phyloP scores from a whole-genome alignment of 2,797 vertebrate species.

The Philypnodon macrostomus region DNA sequence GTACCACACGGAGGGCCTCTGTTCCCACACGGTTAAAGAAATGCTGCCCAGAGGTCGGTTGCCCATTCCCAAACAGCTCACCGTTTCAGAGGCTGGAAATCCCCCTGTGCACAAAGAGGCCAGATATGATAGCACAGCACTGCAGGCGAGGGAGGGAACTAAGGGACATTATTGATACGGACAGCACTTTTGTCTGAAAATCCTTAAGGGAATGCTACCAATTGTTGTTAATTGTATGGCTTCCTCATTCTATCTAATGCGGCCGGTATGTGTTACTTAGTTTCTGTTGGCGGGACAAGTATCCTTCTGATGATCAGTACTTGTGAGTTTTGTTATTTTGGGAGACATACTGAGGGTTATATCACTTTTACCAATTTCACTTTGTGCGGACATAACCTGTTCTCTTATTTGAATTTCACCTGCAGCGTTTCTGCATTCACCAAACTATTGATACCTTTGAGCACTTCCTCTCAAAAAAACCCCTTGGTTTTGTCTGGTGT shows the following conservation, averaged over 20 bases:
- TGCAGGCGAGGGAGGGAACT: constrained; percentile 79
- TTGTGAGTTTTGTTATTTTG: no score
- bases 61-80: constrained; percentile 80
- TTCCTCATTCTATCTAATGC: constrained; percentile 59
- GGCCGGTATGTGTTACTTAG: constrained; percentile 67
- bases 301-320: constrained; percentile 40
- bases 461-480: constrained; percentile 19
- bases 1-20: constrained; percentile 38
- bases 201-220: constrained; percentile 74
- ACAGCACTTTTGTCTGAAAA: constrained; percentile 74
- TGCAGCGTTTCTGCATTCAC: constrained; percentile 16
- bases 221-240: constrained; percentile 76
- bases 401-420: constrained; percentile 20
- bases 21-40: constrained; percentile 76
- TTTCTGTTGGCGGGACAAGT: constrained; percentile 61
- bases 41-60: constrained; percentile 71
- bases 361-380: constrained; percentile 23
- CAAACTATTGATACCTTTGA: constrained; percentile 21
- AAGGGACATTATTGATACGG: constrained; percentile 75
- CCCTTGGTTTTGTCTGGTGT: constrained; percentile 12
- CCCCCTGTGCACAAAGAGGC: constrained; percentile 79
- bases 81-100: constrained; percentile 80
- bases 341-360: constrained; percentile 32
- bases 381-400: constrained; percentile 8
- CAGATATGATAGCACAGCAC: constrained; percentile 80